Conservation (phyloP, 2,797 vertebrate genomes). For the Syngnathus acus region DNA sequence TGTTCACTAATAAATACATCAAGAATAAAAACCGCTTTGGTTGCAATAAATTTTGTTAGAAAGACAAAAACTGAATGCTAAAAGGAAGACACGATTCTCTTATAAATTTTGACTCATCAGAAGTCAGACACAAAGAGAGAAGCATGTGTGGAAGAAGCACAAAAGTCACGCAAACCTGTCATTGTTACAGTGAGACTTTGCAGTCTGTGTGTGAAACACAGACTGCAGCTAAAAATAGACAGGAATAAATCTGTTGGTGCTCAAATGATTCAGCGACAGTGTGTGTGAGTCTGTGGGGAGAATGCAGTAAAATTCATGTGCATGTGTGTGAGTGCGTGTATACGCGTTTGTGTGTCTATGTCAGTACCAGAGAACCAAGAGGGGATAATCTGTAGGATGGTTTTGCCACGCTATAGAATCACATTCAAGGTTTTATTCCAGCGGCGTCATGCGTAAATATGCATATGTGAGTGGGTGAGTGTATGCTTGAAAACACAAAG, state of each 20-base stretch:
- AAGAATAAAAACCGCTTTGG: no score
- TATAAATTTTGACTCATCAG: neutral
- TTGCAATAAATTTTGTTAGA: neutral
- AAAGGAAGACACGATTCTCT: neutral
- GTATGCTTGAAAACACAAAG: constrained; percentile 3
- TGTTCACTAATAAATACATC: no score
- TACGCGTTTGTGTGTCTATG: constrained; percentile 24
- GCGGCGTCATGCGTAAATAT: constrained; percentile 32
- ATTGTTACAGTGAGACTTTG: constrained; percentile 33
- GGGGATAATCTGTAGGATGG: constrained; percentile 60
- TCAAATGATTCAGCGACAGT: constrained; percentile 47
- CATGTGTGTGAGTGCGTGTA: constrained; percentile 12
- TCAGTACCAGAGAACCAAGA: constrained; percentile 37
- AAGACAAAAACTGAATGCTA: neutral
- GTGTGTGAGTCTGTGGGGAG: constrained; percentile 31
- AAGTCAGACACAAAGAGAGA: constrained; percentile 13
- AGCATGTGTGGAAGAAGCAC: constrained; percentile 22
- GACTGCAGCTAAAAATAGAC: constrained; percentile 54
- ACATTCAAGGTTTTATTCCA: constrained; percentile 39
- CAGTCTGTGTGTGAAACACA: constrained; percentile 45
- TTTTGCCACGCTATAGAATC: constrained; percentile 46
- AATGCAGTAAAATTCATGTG: constrained; percentile 14
- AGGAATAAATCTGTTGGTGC: constrained; percentile 41
- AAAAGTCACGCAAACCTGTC: constrained; percentile 35
- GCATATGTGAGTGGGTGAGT: constrained; percentile 8